Percentiles rank a stretch among this genome's conserved stretches.
phyloP scores from a whole-genome alignment of 2,888 invertebrate genomes.

The Macrosiphum euphorbiae region DNA sequence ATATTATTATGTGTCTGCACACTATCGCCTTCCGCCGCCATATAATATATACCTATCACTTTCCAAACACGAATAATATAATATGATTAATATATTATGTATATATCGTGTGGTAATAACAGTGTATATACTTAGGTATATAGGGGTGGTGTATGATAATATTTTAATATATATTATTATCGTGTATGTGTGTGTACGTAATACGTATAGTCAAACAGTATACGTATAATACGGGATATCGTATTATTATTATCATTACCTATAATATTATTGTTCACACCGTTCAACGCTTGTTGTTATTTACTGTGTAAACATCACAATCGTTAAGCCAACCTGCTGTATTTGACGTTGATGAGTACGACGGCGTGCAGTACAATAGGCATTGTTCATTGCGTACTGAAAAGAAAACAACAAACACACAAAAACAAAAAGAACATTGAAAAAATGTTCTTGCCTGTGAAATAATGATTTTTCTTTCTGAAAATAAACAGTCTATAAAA shows the following conservation, averaged over 20 bases:
- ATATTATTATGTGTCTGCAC: neutral
- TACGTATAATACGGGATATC: neutral
- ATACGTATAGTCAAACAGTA: neutral
- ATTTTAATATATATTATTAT: neutral
- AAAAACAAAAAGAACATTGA: neutral
- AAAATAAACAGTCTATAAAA: neutral
- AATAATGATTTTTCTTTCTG: neutral
- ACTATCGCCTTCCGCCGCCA: neutral
- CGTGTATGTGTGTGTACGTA: neutral
- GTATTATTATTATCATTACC: neutral
- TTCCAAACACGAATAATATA: neutral
- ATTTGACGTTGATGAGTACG: neutral
- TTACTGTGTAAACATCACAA: slow-evolving; percentile 8
- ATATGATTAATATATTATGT: neutral
- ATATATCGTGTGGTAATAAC: neutral
- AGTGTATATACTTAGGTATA: neutral
- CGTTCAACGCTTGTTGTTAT: neutral
- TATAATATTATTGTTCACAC: neutral
- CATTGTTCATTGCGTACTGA: neutral
- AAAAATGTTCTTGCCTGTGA: neutral
- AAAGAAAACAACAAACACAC: neutral
- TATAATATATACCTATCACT: neutral
- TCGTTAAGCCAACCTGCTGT: slow-evolving; percentile 5
- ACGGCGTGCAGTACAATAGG: neutral
- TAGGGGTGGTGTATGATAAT: neutral